phyloP scores from a whole-genome alignment of 2,113 vertebrate genomes.

The Murina feae region DNA sequence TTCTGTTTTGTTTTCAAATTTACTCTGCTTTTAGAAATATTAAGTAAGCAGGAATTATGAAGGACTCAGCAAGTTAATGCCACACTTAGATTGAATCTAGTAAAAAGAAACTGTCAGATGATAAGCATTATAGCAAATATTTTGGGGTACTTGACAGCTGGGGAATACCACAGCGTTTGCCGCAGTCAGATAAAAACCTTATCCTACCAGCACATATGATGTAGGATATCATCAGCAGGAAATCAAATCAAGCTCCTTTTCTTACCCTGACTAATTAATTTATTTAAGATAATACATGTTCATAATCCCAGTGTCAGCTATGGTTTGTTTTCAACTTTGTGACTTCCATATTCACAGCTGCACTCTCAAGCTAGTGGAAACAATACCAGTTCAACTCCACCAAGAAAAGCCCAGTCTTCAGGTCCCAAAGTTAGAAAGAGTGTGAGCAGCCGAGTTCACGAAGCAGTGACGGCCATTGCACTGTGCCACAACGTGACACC shows the following conservation, averaged over 20 bases:
- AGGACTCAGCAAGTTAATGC: neutral
- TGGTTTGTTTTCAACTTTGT: neutral
- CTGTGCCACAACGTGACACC: constrained; percentile 98
- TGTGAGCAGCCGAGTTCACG: constrained; percentile 92
- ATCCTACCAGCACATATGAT: accelerated
- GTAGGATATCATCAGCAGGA: neutral
- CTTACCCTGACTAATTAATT: too few species aligned
- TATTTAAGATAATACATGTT: accelerated
- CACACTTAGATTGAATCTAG: neutral
- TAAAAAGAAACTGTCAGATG: neutral
- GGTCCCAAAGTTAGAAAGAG: constrained; percentile 94
- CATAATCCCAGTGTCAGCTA: neutral
- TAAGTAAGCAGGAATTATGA: too few species aligned
- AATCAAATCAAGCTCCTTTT: neutral
- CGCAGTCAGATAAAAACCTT: too few species aligned
- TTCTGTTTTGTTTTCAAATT: neutral
- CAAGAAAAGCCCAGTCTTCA: constrained; percentile 80
- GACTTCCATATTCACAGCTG: constrained; percentile 67
- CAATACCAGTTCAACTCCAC: constrained; percentile 77
- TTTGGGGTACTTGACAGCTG: neutral
- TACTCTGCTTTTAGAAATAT: neutral
- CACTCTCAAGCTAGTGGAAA: constrained; percentile 76
- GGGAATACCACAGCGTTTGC: neutral
- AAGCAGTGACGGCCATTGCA: constrained; percentile 95
- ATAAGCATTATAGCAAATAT: too few species aligned